A percentile compares a stretch with the other conserved stretches of the same genome.
Conservation (phyloP, 2,888 invertebrate species). For the Sinotaia quadrata region DNA sequence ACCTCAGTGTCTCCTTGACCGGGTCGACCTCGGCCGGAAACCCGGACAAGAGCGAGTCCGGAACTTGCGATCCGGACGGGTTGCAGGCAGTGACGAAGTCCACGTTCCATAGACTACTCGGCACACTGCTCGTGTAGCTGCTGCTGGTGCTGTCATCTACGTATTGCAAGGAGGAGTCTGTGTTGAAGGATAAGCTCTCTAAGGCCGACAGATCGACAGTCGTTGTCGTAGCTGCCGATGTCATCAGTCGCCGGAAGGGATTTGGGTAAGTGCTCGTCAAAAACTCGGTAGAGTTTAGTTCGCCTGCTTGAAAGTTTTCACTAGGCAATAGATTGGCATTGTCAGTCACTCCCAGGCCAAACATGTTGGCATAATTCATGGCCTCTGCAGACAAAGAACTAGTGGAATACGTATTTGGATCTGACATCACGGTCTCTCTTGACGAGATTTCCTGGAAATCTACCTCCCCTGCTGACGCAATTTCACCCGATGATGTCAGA, state of each 20-base stretch:
- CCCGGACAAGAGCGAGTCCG: neutral
- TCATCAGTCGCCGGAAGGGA: neutral
- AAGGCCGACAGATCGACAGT: neutral
- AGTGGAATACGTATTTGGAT: no score
- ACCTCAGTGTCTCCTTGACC: constrained; percentile 49
- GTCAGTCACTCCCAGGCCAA: constrained; percentile 4
- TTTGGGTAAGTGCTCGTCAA: neutral
- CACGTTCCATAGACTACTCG: constrained; percentile 19
- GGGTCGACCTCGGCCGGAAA: constrained; percentile 16
- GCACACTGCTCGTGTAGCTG: neutral
- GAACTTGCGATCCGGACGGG: neutral
- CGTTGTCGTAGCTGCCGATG: neutral
- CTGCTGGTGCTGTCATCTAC: neutral
- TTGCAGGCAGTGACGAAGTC: neutral
- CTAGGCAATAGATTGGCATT: constrained; percentile 6
- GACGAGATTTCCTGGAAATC: neutral
- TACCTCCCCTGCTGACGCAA: constrained; percentile 18
- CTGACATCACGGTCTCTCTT: neutral
- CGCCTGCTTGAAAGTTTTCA: neutral
- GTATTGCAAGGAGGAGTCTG: neutral
- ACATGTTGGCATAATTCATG: neutral
- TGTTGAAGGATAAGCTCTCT: neutral
- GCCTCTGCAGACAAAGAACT: neutral
- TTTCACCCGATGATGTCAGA: constrained; percentile 14
- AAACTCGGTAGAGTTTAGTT: neutral